These are phyloP conservation scores for Coreius guichenoti DNA, from an alignment of 2,797 vertebrate species.

Conservation along the genomic window DNA sequence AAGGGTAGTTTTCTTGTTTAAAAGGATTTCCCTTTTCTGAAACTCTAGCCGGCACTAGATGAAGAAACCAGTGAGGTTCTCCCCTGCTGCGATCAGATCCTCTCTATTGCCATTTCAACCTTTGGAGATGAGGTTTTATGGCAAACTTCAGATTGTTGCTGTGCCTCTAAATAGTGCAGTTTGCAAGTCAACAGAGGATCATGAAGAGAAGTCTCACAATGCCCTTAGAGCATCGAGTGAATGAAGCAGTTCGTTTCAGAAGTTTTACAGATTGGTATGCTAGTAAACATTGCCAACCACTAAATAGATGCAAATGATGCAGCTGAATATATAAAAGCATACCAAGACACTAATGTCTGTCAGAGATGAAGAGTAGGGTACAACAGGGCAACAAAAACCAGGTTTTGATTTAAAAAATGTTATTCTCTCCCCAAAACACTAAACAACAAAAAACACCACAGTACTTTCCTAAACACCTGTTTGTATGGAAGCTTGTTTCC, in stretches of 20 bases:
- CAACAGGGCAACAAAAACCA: not conserved
- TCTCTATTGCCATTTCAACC: constrained; percentile 44
- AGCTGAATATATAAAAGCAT: not conserved
- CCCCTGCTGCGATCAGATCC: constrained; percentile 31
- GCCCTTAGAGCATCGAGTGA: not conserved
- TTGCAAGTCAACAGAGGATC: constrained; percentile 1
- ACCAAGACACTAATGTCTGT: not conserved
- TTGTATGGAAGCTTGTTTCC: no score
- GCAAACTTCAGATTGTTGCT: constrained; percentile 30
- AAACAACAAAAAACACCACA: not conserved
- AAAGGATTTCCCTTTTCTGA: constrained; percentile 45
- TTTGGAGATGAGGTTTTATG: constrained; percentile 52
- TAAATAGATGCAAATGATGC: not conserved
- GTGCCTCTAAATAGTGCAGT: constrained; percentile 42
- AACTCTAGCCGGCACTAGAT: constrained; percentile 52
- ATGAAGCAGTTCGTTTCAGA: constrained; percentile 27
- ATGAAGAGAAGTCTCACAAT: not conserved
- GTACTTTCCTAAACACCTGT: not conserved
- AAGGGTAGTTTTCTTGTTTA: constrained; percentile 2
- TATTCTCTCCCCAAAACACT: not conserved
- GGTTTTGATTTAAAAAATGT: not conserved
- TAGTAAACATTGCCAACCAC: not conserved
- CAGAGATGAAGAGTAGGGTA: not conserved
- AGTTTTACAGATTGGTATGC: constrained; percentile 29
- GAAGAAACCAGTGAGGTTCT: constrained; percentile 46